A percentile compares a stretch with the other conserved stretches of the same genome.
These are phyloP conservation scores for Coelopa frigida DNA, from an alignment of 1,140 invertebrate genomes.

Conservation along the genomic window DNA sequence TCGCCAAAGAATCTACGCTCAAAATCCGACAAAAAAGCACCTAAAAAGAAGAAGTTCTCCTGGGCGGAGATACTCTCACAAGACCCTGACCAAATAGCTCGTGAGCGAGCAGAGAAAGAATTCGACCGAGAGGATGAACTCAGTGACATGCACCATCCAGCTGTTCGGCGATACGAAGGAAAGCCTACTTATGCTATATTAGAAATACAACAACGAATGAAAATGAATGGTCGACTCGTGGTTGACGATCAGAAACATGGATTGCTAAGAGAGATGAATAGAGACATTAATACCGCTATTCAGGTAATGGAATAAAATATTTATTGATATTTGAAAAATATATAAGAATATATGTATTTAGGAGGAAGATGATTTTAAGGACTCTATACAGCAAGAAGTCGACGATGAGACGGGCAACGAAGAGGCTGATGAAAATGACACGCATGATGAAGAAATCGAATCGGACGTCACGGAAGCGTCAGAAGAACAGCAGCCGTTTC, in stretches of 20 bases:
- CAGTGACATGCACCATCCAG: slow-evolving; percentile 27
- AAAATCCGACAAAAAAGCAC: slow-evolving; percentile 34
- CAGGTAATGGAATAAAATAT: too few relatives aligned
- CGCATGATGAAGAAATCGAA: slow-evolving; percentile 8
- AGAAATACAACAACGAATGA: slow-evolving; percentile 25
- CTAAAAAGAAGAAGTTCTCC: slow-evolving; percentile 38
- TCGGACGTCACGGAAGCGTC: slow-evolving; percentile 11
- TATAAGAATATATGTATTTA: too few relatives aligned
- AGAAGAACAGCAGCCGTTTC: too few relatives aligned
- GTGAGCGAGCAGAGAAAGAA: slow-evolving; percentile 41
- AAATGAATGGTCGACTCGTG: slow-evolving; percentile 9
- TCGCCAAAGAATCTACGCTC: slow-evolving; percentile 45
- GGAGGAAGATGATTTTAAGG: not conserved
- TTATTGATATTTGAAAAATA: too few relatives aligned
- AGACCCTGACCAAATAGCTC: slow-evolving; percentile 43
- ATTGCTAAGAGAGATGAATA: not conserved
- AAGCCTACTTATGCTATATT: slow-evolving; percentile 42
- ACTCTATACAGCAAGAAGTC: slow-evolving; percentile 20
- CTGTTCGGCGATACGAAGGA: slow-evolving; percentile 30
- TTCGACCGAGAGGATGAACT: slow-evolving; percentile 40
- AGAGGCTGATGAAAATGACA: not conserved
- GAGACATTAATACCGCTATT: not conserved
- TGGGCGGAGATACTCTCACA: slow-evolving; percentile 41
- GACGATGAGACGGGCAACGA: slow-evolving; percentile 9
- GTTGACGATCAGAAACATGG: not conserved